These are phyloP conservation scores for Cecidostiba fungosa DNA, from an alignment of 2,888 invertebrate species.

Conservation along the genomic window DNA sequence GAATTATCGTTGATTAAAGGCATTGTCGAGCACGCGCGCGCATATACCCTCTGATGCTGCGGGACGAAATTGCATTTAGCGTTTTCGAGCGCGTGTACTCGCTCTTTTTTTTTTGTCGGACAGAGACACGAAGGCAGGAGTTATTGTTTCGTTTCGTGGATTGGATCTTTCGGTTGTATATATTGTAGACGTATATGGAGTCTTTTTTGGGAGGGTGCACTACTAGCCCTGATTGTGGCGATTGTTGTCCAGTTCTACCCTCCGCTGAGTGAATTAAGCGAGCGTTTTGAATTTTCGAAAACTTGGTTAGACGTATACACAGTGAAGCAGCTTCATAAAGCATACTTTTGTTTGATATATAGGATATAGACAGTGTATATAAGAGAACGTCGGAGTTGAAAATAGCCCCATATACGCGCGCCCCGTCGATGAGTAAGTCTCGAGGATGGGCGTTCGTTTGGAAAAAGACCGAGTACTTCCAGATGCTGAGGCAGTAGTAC, in stretches of 20 bases:
- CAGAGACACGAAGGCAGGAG: neutral
- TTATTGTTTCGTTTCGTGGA: neutral
- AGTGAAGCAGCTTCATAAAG: neutral
- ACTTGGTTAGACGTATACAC: neutral
- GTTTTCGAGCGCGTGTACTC: neutral
- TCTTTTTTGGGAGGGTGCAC: conserved; percentile 56
- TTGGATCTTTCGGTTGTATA: neutral
- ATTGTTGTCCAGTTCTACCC: conserved; percentile 18
- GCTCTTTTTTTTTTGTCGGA: neutral
- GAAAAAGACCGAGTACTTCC: conserved; percentile 46
- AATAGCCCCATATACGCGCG: conserved; percentile 36
- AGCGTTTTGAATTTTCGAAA: neutral
- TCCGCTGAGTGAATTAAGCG: neutral
- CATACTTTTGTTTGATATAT: neutral
- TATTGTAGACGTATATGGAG: neutral
- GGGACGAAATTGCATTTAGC: conserved; percentile 54
- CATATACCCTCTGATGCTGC: neutral
- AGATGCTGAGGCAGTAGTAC: neutral
- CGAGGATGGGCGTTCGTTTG: conserved; percentile 11
- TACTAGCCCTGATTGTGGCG: conserved; percentile 35
- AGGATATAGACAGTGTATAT: neutral
- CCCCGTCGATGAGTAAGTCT: conserved; percentile 35
- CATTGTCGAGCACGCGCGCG: conserved; percentile 71
- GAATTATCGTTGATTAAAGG: conserved; percentile 78
- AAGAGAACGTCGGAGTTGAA: neutral